Evolutionary conservation across 2,888 invertebrate species (phyloP).

Genomic region (Drosophila sordidula): DNA sequence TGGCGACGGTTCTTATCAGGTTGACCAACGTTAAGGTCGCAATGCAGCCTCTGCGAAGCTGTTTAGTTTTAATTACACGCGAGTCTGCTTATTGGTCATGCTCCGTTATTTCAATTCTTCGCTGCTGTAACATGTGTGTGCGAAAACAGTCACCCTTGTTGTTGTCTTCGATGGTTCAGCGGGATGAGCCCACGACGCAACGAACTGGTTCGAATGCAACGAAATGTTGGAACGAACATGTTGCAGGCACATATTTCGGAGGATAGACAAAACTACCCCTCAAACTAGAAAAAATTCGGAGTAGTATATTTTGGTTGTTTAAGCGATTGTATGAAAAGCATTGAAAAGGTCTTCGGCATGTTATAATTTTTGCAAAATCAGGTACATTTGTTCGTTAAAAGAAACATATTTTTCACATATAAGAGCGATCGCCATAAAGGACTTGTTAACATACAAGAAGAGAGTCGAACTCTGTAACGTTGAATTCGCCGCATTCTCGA

Average conservation of each 20-base stretch:
- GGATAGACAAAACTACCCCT: constrained; percentile 37
- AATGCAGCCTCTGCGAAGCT: constrained; percentile 38
- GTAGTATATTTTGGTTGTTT: background rate
- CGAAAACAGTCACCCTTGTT: background rate
- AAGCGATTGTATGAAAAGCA: too few species aligned
- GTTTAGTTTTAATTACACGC: constrained; percentile 80
- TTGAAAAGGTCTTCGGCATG: too few species aligned
- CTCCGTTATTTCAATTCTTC: constrained; percentile 51
- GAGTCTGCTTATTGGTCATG: constrained; percentile 61
- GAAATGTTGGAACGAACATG: constrained; percentile 15
- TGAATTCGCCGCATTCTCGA: constrained; percentile 32
- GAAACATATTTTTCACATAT: too few species aligned
- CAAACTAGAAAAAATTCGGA: constrained; percentile 38
- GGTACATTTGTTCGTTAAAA: background rate
- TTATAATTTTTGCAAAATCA: background rate
- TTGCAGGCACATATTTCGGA: constrained; percentile 31
- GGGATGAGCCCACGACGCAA: background rate
- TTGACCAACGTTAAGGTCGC: constrained; percentile 30
- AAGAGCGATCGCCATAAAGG: constrained; percentile 3
- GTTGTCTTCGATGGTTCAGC: background rate
- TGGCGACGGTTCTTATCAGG: constrained; percentile 54
- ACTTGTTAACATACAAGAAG: background rate
- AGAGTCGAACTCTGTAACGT: background rate
- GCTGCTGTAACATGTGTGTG: background rate
- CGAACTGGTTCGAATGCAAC: background rate